A percentile compares a stretch with the other conserved stretches of the same genome.
phyloP scores from a whole-genome alignment of 2,888 invertebrate genomes.

The Nesidiocoris tenuis region DNA sequence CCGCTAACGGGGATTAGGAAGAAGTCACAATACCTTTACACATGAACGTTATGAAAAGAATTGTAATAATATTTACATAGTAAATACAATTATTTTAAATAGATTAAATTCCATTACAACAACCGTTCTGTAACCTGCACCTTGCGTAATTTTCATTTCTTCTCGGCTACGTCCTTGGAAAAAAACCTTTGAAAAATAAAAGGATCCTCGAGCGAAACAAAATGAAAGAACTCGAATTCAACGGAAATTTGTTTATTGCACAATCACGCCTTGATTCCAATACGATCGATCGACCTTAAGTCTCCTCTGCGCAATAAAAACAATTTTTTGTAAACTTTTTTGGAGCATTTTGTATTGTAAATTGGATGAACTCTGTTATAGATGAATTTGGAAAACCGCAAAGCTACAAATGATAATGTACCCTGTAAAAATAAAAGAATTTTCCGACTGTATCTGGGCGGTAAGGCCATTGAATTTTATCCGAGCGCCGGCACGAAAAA shows the following conservation, averaged over 20 bases:
- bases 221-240: neutral
- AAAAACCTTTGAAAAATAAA: neutral
- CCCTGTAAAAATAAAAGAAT: neutral
- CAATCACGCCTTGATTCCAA: conserved; percentile 37
- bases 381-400: too few relatives aligned
- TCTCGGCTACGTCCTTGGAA: conserved; percentile 34
- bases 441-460: neutral
- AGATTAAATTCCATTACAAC: conserved; percentile 42
- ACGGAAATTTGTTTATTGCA: conserved; percentile 37
- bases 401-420: too few relatives aligned
- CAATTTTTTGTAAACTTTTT: neutral
- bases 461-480: too few relatives aligned
- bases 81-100: conserved; percentile 48
- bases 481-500: too few relatives aligned
- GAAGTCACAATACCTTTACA: conserved; percentile 47
- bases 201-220: neutral
- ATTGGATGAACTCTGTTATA: neutral
- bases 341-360: neutral
- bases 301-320: too few relatives aligned
- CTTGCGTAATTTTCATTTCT: conserved; percentile 6
- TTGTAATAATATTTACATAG: conserved; percentile 48
- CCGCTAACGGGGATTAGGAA: conserved; percentile 48
- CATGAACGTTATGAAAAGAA: conserved; percentile 45
- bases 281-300: too few relatives aligned
- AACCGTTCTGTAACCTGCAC: conserved; percentile 44